Conservation (phyloP, 30 jellyfish, hydroid and myxozoan species). For the Mastigias papua region DNA sequence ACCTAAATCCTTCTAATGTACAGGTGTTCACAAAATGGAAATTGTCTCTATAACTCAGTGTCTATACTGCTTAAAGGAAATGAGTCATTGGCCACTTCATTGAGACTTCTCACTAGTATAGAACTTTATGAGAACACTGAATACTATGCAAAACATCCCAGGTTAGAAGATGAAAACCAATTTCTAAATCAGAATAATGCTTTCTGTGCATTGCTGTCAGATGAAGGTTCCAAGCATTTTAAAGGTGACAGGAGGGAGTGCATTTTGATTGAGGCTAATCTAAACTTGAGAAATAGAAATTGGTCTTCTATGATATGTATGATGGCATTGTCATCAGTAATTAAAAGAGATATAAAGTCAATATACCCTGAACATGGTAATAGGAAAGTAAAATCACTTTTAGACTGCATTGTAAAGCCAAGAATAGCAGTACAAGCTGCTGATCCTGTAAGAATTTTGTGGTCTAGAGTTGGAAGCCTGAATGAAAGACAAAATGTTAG, state of each 20-base stretch:
- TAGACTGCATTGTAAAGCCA: neutral
- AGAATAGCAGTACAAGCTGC: no score
- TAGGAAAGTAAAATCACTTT: neutral
- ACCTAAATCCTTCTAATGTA: neutral
- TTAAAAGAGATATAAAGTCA: neutral
- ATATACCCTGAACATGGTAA: neutral
- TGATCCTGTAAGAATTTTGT: no score
- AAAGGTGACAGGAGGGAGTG: neutral
- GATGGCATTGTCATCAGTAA: neutral
- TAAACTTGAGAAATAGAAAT: neutral
- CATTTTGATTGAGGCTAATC: neutral
- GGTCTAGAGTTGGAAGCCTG: no score
- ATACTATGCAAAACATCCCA: constrained; percentile 37
- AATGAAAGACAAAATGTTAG: no score
- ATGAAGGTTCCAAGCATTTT: neutral
- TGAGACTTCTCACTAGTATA: constrained; percentile 20
- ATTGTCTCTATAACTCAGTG: constrained; percentile 41
- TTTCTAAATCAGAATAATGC: neutral
- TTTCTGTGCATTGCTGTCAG: constrained; percentile 6
- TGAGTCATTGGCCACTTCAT: constrained; percentile 21
- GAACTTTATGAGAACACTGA: constrained; percentile 23
- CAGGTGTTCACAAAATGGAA: constrained; percentile 16
- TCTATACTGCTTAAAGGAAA: constrained; percentile 36
- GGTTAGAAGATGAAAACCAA: neutral
- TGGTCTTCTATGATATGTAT: neutral